phyloP scores from a whole-genome alignment of 2,113 vertebrate species.

The Papio anubis region DNA sequence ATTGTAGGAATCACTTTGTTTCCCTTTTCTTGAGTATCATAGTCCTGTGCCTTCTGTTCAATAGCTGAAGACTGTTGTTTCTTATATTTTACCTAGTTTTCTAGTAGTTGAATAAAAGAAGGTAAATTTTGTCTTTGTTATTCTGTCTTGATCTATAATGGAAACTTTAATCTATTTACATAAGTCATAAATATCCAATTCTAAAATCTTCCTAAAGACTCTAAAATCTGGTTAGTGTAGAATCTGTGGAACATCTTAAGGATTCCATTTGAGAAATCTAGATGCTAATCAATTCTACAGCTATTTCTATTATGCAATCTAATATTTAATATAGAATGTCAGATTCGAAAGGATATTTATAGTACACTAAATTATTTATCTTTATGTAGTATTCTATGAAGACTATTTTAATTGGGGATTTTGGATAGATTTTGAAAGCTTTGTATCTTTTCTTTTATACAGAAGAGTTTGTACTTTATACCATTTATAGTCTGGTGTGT shows the following conservation, averaged over 20 bases:
- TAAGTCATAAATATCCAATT: not conserved
- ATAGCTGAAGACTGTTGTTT: not conserved
- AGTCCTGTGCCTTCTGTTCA: not conserved
- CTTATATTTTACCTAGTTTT: not conserved
- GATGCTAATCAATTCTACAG: not conserved
- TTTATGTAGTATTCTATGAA: not conserved
- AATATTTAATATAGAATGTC: not conserved
- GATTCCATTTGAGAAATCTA: not conserved
- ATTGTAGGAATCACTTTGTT: not conserved
- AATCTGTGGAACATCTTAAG: not conserved
- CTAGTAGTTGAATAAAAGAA: not conserved
- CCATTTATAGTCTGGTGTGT: not conserved
- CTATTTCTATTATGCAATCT: not conserved
- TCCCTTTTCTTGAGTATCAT: not conserved
- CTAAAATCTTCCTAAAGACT: not conserved
- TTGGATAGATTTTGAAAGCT: not conserved
- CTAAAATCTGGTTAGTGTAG: not conserved
- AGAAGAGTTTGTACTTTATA: not conserved
- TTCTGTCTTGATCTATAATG: not conserved
- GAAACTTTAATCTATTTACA: not conserved
- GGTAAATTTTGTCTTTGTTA: not conserved
- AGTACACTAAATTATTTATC: not conserved
- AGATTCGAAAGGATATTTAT: not conserved
- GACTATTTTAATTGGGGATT: not conserved
- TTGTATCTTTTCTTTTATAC: not conserved